These are phyloP conservation scores for Vidua macroura DNA, from an alignment of 2,113 vertebrate genomes.

Conservation along the genomic window DNA sequence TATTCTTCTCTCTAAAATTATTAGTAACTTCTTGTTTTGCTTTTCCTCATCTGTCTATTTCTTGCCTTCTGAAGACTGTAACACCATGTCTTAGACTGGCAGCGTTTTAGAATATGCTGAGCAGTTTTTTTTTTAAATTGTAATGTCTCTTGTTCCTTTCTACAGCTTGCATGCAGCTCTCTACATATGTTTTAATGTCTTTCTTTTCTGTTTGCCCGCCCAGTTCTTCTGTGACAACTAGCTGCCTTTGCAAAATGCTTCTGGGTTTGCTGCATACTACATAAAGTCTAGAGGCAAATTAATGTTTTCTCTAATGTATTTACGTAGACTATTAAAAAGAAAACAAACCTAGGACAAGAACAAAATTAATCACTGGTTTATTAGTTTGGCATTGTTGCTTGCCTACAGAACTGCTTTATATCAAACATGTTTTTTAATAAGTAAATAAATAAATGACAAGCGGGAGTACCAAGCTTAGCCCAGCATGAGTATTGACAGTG, in stretches of 20 bases:
- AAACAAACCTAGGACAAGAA: slow-evolving; percentile 54
- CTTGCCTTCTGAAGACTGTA: not conserved
- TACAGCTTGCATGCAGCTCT: not conserved
- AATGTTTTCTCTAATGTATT: slow-evolving; percentile 16
- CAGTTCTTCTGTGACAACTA: slow-evolving; percentile 22
- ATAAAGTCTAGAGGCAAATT: slow-evolving; percentile 20
- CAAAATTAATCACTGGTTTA: slow-evolving; percentile 52
- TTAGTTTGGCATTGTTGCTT: slow-evolving; percentile 35
- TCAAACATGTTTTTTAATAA: slow-evolving; percentile 31
- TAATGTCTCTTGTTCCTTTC: not conserved
- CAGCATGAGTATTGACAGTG: slow-evolving; percentile 56
- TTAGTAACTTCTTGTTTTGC: not conserved
- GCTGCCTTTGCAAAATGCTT: slow-evolving; percentile 49
- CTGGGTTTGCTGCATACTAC: slow-evolving; percentile 29
- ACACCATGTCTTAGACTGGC: not conserved
- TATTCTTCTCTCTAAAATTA: not conserved
- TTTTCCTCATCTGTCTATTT: not conserved
- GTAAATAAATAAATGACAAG: slow-evolving; percentile 59
- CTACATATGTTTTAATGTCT: slow-evolving; percentile 31
- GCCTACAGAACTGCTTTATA: not conserved
- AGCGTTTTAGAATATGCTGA: slow-evolving; percentile 20
- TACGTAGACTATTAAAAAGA: slow-evolving; percentile 38
- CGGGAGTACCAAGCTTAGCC: slow-evolving; percentile 32
- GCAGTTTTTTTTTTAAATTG: not conserved
- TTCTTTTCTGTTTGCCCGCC: not conserved